A percentile compares a stretch with the other conserved stretches of the same genome.
Evolutionary conservation across 2,113 vertebrate genomes (phyloP).

Genomic region (Terrapene triunguis): DNA sequence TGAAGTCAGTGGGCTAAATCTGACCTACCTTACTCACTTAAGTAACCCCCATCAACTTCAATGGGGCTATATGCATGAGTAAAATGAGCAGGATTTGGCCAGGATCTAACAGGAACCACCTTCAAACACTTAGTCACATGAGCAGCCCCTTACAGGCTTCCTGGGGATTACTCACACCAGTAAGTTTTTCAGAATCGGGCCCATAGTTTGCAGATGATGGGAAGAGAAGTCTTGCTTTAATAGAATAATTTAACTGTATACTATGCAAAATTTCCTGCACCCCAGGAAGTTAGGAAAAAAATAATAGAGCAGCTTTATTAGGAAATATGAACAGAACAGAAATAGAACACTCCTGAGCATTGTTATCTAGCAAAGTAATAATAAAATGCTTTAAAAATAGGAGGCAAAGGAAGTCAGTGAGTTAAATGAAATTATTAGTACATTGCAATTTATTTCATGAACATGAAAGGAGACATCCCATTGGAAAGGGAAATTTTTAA

Average conservation of each 20-base stretch:
- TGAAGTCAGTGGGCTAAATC: constrained; percentile 48
- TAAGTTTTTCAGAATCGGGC: neutral
- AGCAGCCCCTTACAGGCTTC: neutral
- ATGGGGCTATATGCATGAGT: neutral
- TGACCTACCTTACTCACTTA: constrained; percentile 12
- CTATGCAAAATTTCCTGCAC: neutral
- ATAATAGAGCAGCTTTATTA: constrained; percentile 19
- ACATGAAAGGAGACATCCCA: constrained; percentile 21
- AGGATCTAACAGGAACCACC: neutral
- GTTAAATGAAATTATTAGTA: constrained; percentile 56
- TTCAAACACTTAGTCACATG: neutral
- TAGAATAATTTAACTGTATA: neutral
- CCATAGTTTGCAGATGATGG: neutral
- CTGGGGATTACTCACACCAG: fast-evolving
- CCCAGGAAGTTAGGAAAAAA: constrained; percentile 41
- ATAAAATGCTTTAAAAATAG: neutral
- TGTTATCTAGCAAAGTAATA: constrained; percentile 31
- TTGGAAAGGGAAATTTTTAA: constrained; percentile 2
- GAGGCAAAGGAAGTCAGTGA: constrained; percentile 15
- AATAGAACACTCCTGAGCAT: constrained; percentile 41
- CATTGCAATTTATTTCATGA: constrained; percentile 42
- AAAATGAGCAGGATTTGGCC: neutral
- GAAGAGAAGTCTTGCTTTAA: neutral
- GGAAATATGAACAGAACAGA: neutral
- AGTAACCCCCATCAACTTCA: constrained; percentile 20